Base-by-base conservation (phyloP, 1,140 invertebrate species). In the Pogonognathellus flavescens region DNA sequence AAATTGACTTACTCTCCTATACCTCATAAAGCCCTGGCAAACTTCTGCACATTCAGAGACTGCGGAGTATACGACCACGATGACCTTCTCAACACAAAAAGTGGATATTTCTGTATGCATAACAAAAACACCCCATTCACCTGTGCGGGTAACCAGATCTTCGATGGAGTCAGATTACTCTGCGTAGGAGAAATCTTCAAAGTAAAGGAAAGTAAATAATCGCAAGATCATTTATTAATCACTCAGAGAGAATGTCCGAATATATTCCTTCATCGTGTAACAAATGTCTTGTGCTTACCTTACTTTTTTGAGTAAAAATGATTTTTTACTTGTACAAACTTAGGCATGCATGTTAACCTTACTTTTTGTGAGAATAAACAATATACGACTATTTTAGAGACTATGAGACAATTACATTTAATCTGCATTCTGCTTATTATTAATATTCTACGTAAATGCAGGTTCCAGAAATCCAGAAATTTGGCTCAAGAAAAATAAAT, bases 81-180 rank as follows among this genome's bases (percentile, higher is more conserved):
- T 6, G 53, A 81, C 31, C 50, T 57, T 11, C 50, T 55, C 2
- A 25, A 81, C 55, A 81, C n/a, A 10, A 81, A 81, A 18, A 53
- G 31, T 25, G 80, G 80, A 53, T 57, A 81, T 81, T 81, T 81
- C 80, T 81, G 80, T 14, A 57, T 81, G 13, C 20, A 81, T 14
- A 57, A 55, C 20, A 81, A 81, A 25, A 57, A 81, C 22, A 81
- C 22, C 55, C 80, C 80, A 10, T 81, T 81, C n/a, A 53, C 50
- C 13, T 81, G 80, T 55, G 52, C 80, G 3, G 80, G 80, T 5
- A 81, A 81, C 22, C 80, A 81, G 55, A 31, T 81, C 3, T 57
- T 81, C 6, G 53, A 81, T n/a, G 11, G 3, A 7, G 52, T 22
- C n/a, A 81, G 20, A 25, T 81, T 81, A 22, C 53, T 81, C 11